Evolutionary conservation across 2,888 invertebrate genomes (phyloP).

Genomic region (Rambutsinella grinnellia): DNA sequence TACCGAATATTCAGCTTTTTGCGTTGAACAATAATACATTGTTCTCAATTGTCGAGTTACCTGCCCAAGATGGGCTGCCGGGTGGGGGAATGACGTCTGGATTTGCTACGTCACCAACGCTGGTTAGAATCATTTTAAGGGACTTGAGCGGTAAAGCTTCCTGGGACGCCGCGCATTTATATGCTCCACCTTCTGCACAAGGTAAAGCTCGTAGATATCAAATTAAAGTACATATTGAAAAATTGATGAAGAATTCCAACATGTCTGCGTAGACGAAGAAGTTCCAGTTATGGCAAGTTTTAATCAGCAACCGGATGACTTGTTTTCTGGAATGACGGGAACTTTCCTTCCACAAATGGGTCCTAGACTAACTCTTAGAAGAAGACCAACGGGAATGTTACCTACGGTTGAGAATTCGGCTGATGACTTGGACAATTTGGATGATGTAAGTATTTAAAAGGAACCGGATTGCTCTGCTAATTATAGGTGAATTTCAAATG

Average conservation of each 20-base stretch:
- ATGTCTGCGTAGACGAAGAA: constrained; percentile 27
- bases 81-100: constrained; percentile 84
- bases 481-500: not conserved
- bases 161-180: constrained; percentile 95
- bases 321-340: constrained; percentile 61
- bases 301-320: constrained; percentile 53
- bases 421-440: constrained; percentile 90
- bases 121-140: constrained; percentile 87
- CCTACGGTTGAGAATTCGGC: constrained; percentile 86
- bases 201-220: too few relatives aligned
- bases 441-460: constrained; percentile 79
- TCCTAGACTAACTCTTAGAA: constrained; percentile 79
- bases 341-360: constrained; percentile 61
- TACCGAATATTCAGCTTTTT: constrained; percentile 88
- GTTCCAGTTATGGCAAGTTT: constrained; percentile 49
- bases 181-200: constrained; percentile 69
- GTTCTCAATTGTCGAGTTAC: constrained; percentile 90
- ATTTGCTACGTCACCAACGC: constrained; percentile 78
- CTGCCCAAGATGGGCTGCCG: constrained; percentile 76
- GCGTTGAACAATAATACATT: constrained; percentile 84
- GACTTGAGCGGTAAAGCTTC: constrained; percentile 95
- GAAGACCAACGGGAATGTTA: constrained; percentile 81
- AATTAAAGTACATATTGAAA: too few relatives aligned
- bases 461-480: not conserved
- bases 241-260: too few relatives aligned